A percentile compares a stretch with the other conserved stretches of the same genome.
Conservation (phyloP, 2,797 vertebrate genomes). For the Gila robusta region DNA sequence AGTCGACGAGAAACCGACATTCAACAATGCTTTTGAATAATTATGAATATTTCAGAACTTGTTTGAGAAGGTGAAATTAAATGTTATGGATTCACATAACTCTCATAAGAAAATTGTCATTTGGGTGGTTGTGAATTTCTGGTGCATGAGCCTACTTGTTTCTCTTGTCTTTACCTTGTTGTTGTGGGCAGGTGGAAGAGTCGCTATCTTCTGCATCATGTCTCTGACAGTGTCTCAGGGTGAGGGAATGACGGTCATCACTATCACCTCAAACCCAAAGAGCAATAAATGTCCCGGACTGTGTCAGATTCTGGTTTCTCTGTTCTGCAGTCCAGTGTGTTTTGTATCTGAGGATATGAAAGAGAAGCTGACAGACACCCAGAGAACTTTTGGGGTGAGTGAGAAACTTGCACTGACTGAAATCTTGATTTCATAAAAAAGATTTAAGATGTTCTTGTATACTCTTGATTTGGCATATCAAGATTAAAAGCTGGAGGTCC, state of each 20-base stretch:
- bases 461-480: neutral
- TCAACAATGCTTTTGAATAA: neutral
- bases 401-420: neutral
- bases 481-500: neutral
- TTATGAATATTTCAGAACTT: neutral
- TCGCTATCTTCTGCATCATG: constrained; percentile 64
- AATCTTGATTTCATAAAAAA: neutral
- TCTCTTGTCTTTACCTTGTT: neutral
- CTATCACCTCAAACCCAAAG: constrained; percentile 66
- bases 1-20: neutral
- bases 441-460: neutral
- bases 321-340: constrained; percentile 73
- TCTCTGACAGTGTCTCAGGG: constrained; percentile 62
- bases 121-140: neutral
- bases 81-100: neutral
- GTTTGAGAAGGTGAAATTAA: neutral
- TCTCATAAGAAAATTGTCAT: neutral
- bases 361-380: constrained; percentile 47
- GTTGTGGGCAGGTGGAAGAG: too few relatives aligned
- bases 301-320: constrained; percentile 68
- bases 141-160: neutral
- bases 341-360: constrained; percentile 62
- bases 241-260: constrained; percentile 70
- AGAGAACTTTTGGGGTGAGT: constrained; percentile 69
- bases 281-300: constrained; percentile 68